Evolutionary conservation across 2,888 invertebrate species (phyloP), one percentile per base, ranked within the genome.

Genomic region (Sinodicranocentrus sp.): DNA sequence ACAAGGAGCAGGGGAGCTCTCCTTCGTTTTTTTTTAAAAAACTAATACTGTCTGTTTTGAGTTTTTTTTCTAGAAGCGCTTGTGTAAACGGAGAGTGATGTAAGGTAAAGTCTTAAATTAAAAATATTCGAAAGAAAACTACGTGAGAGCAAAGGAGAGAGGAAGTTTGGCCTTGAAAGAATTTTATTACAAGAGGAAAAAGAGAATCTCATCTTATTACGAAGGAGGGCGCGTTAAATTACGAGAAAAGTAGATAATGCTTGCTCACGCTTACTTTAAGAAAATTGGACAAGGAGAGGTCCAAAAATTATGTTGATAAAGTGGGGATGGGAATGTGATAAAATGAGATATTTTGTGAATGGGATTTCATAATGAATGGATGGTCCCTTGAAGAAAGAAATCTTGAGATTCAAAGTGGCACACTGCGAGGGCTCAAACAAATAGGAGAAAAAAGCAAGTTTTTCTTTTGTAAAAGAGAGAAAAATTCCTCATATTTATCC

Each of bases 151-250:
- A n/a, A n/a, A n/a, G 33, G 33, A 33, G 33, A 33, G 33, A 6
- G 33, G 33, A 33, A 33, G 5, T 23, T 57, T 71, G 57, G 71
- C 57, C 71, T 71, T 71, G 57, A 57, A 54, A 57, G 33, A 57
- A 57, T 71, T 71, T 71, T 71, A 71, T 71, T 71, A 57, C 71
- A 71, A n/a, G n/a, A n/a, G n/a, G 19, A 28, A 5, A 52, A n/a
- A 17, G 52, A 52, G n/a, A 52, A 5, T 39, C 43, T 39, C 26
- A 19, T 65, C 33, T 21, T 23, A 17, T 65, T 65, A 43, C 65
- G 21, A 65, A 43, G 43, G 65, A 65, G n/a, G 15, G 17, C 23
- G 39, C 19, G 43, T 65, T 65, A 65, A 43, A 65, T 65, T 65
- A 65, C 65, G 21, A 63, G 23, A 28, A 10, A 17, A 1, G 33